Base-by-base conservation (phyloP, 2,113 vertebrate genomes). In the Chascanopsetta lugubris region DNA sequence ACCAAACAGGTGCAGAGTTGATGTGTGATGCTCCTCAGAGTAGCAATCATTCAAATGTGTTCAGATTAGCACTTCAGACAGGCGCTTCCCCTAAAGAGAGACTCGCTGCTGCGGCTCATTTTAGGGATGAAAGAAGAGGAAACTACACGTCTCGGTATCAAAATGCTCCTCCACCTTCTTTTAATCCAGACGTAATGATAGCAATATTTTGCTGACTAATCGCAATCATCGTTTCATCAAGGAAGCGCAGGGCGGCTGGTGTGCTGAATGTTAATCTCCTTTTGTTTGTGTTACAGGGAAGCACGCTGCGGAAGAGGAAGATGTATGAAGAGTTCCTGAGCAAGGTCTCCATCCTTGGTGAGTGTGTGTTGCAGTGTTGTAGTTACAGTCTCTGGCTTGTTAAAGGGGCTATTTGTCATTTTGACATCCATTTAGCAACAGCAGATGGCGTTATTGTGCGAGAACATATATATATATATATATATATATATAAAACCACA, bases 311-410 rank as follows among this genome's bases (percentile, higher is more conserved):
- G 67, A 99, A 97, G 86, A 88, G 96, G 83, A 98, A 96, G 94
- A 97, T 98, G 97, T 99, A 98, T 1, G 96, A 98, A 91, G 95
- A 98, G 68, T 98, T 99, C 85, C 92, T 99, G 38, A 96, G 96
- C 93, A 97, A 97, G 72, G 97, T 99, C 76, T 98, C 96, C 89
- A 99, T 99, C 89, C 92, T 98, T 50, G 97, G 97, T 99, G 83
- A 94, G 95, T 76, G 24, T 66, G 27, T n/a, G 2, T n/a, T 18
- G n/a, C 12, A 1, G 20, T 17, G 20, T 2, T 2, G 20, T 2
- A 3, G 9, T 18, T n/a, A 8, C 25, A 25, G 17, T n/a, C 1
- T n/a, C 27, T 30, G 45, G n/a, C 38, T 50, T 42, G 13, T 71
- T 55, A 49, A 7, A 64, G n/a, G n/a, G n/a, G n/a, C n/a, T n/a